Percentiles rank a stretch among this genome's conserved stretches.
Evolutionary conservation across 2,797 vertebrate species (phyloP).

Genomic region (Cynodonichthys magdalenae): DNA sequence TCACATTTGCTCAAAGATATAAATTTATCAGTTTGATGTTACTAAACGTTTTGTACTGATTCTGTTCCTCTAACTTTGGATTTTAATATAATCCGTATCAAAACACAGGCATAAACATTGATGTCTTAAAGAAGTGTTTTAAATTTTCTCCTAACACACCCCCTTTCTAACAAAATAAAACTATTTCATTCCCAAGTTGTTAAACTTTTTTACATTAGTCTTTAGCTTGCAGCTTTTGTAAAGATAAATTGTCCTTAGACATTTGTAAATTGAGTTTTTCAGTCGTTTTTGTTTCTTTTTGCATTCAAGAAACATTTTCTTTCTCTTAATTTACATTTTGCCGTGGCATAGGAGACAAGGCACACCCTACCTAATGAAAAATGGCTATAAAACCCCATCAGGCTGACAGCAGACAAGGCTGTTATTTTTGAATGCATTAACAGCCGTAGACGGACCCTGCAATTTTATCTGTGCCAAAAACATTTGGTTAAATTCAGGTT

Average conservation of each 20-base stretch:
- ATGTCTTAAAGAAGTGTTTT: not conserved
- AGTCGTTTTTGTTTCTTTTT: conserved; percentile 8
- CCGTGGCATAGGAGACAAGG: not conserved
- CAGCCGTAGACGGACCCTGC: conserved; percentile 36
- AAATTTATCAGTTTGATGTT: too few species aligned
- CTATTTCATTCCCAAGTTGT: not conserved
- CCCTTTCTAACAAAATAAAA: not conserved
- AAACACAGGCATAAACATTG: not conserved
- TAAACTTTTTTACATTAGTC: conserved; percentile 19
- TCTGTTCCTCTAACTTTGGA: too few species aligned
- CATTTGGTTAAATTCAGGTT: conserved; percentile 35
- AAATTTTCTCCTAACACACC: not conserved
- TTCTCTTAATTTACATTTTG: conserved; percentile 21
- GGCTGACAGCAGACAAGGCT: conserved; percentile 36
- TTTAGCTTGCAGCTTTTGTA: not conserved
- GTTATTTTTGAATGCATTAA: conserved; percentile 40
- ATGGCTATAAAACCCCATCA: conserved; percentile 14
- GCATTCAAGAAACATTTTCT: not conserved
- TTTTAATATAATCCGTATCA: too few species aligned
- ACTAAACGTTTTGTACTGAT: too few species aligned
- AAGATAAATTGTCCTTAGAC: conserved; percentile 12
- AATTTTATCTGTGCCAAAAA: conserved; percentile 33
- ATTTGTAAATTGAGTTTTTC: not conserved
- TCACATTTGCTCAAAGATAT: too few species aligned
- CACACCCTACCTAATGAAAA: conserved; percentile 38